Percentiles rank a stretch among this genome's conserved stretches.
Conservation (phyloP, 2,888 invertebrate species). For the Keiferia lycopersicella region DNA sequence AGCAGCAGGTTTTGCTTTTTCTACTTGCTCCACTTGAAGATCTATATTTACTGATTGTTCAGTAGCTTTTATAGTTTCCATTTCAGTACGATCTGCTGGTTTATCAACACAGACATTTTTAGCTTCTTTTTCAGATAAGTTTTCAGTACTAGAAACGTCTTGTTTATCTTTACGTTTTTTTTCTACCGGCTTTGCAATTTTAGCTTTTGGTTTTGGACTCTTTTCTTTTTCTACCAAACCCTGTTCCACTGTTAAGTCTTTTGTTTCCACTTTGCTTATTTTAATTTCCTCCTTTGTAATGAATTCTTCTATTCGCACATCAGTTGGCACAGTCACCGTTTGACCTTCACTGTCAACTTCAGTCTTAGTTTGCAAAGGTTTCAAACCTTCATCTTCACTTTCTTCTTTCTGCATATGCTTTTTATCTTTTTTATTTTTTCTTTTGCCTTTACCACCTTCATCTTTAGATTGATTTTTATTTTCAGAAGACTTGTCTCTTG, state of each 20-base stretch:
- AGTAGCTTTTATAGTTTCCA: neutral
- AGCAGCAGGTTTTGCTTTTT: neutral
- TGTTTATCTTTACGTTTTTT: slow-evolving; percentile 55
- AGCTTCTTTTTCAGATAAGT: neutral
- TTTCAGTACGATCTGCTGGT: slow-evolving; percentile 16
- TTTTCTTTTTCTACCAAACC: slow-evolving; percentile 33
- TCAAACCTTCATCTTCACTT: slow-evolving; percentile 25
- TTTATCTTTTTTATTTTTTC: slow-evolving; percentile 49
- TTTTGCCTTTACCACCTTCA: slow-evolving; percentile 38
- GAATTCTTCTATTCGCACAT: neutral
- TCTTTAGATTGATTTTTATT: slow-evolving; percentile 22
- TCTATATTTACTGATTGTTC: neutral
- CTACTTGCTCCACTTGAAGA: neutral
- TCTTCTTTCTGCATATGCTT: slow-evolving; percentile 34
- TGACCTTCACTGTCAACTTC: slow-evolving; percentile 28
- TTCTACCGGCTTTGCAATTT: slow-evolving; percentile 66
- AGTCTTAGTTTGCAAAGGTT: slow-evolving; percentile 20
- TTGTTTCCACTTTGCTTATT: neutral
- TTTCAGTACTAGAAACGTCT: slow-evolving; percentile 17
- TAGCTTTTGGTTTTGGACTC: slow-evolving; percentile 54
- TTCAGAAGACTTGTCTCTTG: slow-evolving; percentile 24
- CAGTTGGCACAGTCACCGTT: slow-evolving; percentile 7
- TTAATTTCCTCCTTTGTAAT: neutral
- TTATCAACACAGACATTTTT: neutral
- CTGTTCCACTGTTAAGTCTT: neutral